Percentiles rank a stretch among this genome's conserved stretches.
Conservation (phyloP, 2,888 invertebrate genomes). For the Andrena bucephala region DNA sequence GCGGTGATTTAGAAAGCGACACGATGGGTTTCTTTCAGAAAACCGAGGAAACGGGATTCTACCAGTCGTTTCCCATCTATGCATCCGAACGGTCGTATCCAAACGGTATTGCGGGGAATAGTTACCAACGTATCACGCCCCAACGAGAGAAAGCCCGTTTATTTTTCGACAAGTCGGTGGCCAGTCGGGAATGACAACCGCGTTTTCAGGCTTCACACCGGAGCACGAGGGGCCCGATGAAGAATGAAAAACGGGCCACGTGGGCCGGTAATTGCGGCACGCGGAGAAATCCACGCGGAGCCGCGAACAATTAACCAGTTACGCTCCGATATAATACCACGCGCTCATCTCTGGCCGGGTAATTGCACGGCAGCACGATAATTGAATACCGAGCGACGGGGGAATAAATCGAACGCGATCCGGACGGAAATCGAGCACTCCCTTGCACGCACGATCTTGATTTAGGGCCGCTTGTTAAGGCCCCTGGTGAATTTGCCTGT, state of each 20-base stretch:
- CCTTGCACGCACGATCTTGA: slow-evolving; percentile 16
- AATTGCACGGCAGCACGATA: slow-evolving; percentile 44
- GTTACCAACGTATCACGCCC: too few relatives aligned
- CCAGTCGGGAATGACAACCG: too few relatives aligned
- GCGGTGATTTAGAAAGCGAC: slow-evolving; percentile 29
- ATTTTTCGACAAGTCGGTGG: too few relatives aligned
- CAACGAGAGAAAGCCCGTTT: too few relatives aligned
- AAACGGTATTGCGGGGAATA: neutral
- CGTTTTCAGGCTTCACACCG: too few relatives aligned
- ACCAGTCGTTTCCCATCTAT: neutral
- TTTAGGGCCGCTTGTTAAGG: slow-evolving; percentile 31
- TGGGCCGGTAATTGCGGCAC: slow-evolving; percentile 14
- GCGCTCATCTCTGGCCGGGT: slow-evolving; percentile 14
- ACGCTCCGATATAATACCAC: slow-evolving; percentile 23
- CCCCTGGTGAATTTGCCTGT: slow-evolving; percentile 29
- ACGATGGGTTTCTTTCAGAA: neutral
- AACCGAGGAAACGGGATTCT: neutral
- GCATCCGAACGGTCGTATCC: neutral
- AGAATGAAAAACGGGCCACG: neutral
- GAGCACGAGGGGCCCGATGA: neutral
- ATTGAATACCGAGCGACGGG: slow-evolving; percentile 40
- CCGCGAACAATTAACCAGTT: slow-evolving; percentile 32
- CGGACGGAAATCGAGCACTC: slow-evolving; percentile 25
- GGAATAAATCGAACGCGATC: slow-evolving; percentile 48
- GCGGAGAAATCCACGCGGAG: slow-evolving; percentile 12